Conservation (phyloP, 2,797 vertebrate genomes). For the Myotis vivesi region DNA sequence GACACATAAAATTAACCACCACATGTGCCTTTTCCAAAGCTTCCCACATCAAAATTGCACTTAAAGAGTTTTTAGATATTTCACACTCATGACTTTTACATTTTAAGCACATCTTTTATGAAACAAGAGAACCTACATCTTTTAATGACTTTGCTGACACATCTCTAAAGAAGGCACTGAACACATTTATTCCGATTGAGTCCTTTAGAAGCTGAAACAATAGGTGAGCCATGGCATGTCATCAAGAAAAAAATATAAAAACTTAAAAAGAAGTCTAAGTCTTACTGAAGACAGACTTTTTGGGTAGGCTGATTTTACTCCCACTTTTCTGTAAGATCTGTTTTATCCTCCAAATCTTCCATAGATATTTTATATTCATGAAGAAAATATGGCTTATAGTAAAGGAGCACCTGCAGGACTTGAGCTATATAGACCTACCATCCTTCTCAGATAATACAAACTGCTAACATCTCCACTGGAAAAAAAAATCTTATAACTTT, state of each 20-base stretch:
- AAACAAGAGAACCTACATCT: background rate
- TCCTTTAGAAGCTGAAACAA: background rate
- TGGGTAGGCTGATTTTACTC: background rate
- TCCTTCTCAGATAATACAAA: slow-evolving; percentile 14
- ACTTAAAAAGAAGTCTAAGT: background rate
- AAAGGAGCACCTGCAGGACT: background rate
- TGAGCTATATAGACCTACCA: background rate
- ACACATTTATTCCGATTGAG: slow-evolving; percentile 43
- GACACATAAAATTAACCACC: background rate
- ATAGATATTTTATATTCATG: background rate
- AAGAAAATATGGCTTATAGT: background rate
- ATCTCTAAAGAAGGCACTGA: slow-evolving; percentile 45
- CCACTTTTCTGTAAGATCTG: background rate
- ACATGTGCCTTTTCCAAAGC: background rate
- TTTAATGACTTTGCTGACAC: slow-evolving; percentile 34
- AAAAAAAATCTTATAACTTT: background rate
- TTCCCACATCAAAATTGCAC: background rate
- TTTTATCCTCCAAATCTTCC: background rate
- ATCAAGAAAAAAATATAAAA: background rate
- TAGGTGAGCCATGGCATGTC: background rate
- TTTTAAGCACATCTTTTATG: background rate
- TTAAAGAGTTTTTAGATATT: slow-evolving; percentile 2
- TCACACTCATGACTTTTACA: slow-evolving; percentile 8
- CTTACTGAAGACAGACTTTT: background rate
- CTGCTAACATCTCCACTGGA: background rate